Evolutionary conservation across 2,888 invertebrate genomes (phyloP).

Genomic region (Ditula angustiorana): DNA sequence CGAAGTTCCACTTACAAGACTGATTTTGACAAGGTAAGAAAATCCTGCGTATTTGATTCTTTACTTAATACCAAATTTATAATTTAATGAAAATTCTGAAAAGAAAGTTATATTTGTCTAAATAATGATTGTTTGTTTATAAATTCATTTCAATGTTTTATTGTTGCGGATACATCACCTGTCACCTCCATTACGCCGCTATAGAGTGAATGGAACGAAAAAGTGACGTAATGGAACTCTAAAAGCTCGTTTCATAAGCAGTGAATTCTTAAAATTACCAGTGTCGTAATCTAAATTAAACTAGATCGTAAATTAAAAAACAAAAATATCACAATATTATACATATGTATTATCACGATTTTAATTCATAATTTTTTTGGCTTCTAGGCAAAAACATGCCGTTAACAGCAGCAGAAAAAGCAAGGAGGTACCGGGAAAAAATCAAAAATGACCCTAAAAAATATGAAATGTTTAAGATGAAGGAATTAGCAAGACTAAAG

Average conservation of each 20-base stretch:
- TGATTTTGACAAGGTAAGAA: neutral
- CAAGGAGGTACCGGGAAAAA: constrained; percentile 5
- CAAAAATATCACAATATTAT: no score
- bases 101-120: neutral
- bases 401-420: neutral
- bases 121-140: no score
- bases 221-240: no score
- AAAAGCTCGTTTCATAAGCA: no score
- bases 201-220: no score
- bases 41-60: neutral
- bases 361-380: neutral
- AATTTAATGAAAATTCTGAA: neutral
- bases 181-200: no score
- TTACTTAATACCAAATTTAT: neutral
- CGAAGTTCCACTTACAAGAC: neutral
- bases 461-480: neutral
- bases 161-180: no score
- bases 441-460: constrained; percentile 11
- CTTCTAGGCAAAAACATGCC: neutral
- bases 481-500: neutral
- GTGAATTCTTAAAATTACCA: no score
- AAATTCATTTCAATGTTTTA: no score
- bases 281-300: no score
- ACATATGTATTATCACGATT: neutral
- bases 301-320: no score